Evolutionary conservation across 2,113 vertebrate species (phyloP).

Genomic region (Corvus moneduloides): DNA sequence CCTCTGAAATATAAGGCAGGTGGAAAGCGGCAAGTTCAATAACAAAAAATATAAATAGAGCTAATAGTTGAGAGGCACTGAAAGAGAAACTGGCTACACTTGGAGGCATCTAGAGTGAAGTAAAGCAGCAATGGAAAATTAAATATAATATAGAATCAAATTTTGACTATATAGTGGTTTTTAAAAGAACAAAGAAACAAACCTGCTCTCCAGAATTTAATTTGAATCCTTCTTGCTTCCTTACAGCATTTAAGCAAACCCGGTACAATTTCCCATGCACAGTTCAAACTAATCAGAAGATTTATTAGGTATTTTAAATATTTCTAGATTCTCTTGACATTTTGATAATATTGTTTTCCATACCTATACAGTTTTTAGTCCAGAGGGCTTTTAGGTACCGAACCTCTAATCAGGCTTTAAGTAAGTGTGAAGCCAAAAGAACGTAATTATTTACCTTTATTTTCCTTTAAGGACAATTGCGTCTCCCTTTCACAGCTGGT

Average conservation of each 20-base stretch:
- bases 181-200: slow-evolving; percentile 25
- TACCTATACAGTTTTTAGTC: background rate
- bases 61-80: slow-evolving; percentile 13
- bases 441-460: slow-evolving; percentile 35
- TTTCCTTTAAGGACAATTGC: slow-evolving; percentile 51
- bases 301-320: slow-evolving; percentile 46
- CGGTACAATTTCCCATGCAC: background rate
- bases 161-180: background rate
- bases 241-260: slow-evolving; percentile 29
- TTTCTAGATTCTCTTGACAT: slow-evolving; percentile 33
- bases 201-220: slow-evolving; percentile 2
- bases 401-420: slow-evolving; percentile 3
- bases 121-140: slow-evolving; percentile 17
- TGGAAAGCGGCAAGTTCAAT: slow-evolving; percentile 2
- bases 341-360: slow-evolving; percentile 19
- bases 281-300: slow-evolving; percentile 42
- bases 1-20: background rate
- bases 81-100: slow-evolving; percentile 3
- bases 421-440: slow-evolving; percentile 28
- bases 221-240: slow-evolving; percentile 49
- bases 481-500: background rate
- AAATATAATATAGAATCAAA: slow-evolving; percentile 4
- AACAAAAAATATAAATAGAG: slow-evolving; percentile 23
- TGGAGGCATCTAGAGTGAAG: slow-evolving; percentile 26
- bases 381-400: background rate